Conservation (phyloP, 53 echinoderm and acorn worm species). For the Luidia sarsii region DNA sequence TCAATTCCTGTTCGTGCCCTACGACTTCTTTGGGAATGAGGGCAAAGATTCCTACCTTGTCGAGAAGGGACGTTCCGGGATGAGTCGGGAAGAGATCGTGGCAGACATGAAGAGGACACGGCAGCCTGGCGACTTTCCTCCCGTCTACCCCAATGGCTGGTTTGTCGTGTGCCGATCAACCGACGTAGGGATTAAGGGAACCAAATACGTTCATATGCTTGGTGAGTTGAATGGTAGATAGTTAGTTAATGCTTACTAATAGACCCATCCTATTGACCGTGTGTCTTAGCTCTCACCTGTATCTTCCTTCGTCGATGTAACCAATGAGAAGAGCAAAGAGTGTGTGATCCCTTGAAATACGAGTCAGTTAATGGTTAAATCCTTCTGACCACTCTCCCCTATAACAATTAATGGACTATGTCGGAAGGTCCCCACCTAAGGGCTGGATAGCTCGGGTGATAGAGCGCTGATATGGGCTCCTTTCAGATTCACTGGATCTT, state of each 20-base stretch:
- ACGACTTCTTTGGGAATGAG: not conserved
- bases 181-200: constrained; percentile 14
- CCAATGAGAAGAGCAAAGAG: too few species aligned
- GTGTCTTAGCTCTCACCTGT: not conserved
- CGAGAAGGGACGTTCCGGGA: not conserved
- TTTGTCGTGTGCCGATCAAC: constrained; percentile 30
- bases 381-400: too few species aligned
- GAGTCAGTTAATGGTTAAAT: too few species aligned
- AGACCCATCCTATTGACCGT: not conserved
- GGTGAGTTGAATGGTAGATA: not conserved
- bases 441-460: too few species aligned
- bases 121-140: constrained; percentile 46
- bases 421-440: too few species aligned
- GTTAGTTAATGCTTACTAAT: not conserved
- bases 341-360: too few species aligned
- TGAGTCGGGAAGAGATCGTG: not conserved
- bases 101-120: constrained; percentile 1
- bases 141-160: constrained; percentile 69
- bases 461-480: too few species aligned
- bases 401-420: too few species aligned
- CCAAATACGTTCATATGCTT: constrained; percentile 1
- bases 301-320: not conserved
- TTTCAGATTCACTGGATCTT: too few species aligned
- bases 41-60: not conserved
- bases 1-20: not conserved